Conservation (phyloP, 2,888 invertebrate genomes). For the Adineta ricciae region DNA sequence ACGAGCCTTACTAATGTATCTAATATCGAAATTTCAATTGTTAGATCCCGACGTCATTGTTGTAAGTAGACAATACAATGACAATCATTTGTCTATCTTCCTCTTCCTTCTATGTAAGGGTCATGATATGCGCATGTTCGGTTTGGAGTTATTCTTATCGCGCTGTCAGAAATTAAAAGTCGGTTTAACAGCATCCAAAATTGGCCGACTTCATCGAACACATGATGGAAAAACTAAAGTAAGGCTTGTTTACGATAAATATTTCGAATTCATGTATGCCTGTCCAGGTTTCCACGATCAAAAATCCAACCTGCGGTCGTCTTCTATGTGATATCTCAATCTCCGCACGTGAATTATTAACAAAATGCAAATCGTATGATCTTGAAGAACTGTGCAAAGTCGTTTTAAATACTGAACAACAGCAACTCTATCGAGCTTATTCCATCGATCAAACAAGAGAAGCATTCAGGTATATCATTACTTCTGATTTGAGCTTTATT, state of each 20-base stretch:
- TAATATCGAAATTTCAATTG: constrained; percentile 30
- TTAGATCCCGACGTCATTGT: constrained; percentile 86
- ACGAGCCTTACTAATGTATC: constrained; percentile 29
- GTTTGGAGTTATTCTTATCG: constrained; percentile 76
- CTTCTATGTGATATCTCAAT: constrained; percentile 80
- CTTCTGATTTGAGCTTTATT: no score
- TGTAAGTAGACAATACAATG: constrained; percentile 40
- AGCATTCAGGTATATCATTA: constrained; percentile 42
- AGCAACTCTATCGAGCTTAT: constrained; percentile 32
- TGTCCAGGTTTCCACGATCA: constrained; percentile 20
- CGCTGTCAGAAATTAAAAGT: constrained; percentile 66
- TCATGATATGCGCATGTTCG: constrained; percentile 79
- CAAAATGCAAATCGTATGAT: constrained; percentile 76
- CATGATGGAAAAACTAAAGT: constrained; percentile 42
- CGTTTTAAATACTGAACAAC: constrained; percentile 43
- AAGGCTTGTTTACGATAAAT: constrained; percentile 34
- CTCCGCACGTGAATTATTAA: constrained; percentile 81
- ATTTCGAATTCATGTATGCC: constrained; percentile 23
- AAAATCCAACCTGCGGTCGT: constrained; percentile 59
- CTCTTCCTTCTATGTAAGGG: constrained; percentile 54
- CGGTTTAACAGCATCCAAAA: constrained; percentile 67
- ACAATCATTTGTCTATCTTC: background rate
- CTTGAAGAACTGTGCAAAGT: constrained; percentile 57
- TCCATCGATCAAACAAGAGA: constrained; percentile 44
- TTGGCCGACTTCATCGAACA: constrained; percentile 69